Evolutionary conservation across 2,888 invertebrate species (phyloP).

Genomic region (Eretmocerus hayati): DNA sequence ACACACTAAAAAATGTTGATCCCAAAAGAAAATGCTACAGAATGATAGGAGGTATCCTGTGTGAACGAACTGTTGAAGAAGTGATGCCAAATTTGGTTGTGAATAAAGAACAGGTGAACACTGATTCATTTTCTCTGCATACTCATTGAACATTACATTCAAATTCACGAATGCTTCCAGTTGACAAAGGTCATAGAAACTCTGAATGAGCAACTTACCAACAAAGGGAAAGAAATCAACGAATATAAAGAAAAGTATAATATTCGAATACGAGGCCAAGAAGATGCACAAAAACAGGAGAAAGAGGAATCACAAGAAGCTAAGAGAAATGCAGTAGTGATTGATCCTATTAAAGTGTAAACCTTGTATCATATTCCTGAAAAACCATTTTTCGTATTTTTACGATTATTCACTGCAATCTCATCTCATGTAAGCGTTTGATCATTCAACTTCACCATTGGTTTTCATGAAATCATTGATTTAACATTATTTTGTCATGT

Average conservation of each 20-base stretch:
- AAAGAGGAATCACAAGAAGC: slow-evolving; percentile 34
- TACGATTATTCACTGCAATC: no score
- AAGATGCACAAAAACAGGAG: slow-evolving; percentile 45
- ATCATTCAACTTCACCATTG: no score
- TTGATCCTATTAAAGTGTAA: slow-evolving; percentile 36
- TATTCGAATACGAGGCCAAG: slow-evolving; percentile 72
- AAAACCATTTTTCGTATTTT: no score
- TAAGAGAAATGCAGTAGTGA: slow-evolving; percentile 39
- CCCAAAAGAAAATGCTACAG: slow-evolving; percentile 83
- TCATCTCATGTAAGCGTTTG: no score
- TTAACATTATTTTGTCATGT: no score
- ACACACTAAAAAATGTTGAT: slow-evolving; percentile 81
- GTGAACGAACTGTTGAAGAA: slow-evolving; percentile 86
- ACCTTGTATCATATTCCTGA: no score
- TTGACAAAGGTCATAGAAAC: slow-evolving; percentile 71
- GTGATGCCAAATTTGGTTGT: slow-evolving; percentile 76
- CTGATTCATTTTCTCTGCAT: background rate
- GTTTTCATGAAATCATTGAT: no score
- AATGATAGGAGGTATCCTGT: slow-evolving; percentile 88
- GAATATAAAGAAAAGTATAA: slow-evolving; percentile 86
- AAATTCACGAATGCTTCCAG: slow-evolving; percentile 46
- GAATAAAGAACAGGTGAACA: slow-evolving; percentile 64
- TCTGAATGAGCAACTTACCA: slow-evolving; percentile 72
- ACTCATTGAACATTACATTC: background rate
- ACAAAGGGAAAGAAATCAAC: slow-evolving; percentile 85